Evolutionary conservation across 2,797 vertebrate species (phyloP).

Genomic region (Telmatherina bonti): DNA sequence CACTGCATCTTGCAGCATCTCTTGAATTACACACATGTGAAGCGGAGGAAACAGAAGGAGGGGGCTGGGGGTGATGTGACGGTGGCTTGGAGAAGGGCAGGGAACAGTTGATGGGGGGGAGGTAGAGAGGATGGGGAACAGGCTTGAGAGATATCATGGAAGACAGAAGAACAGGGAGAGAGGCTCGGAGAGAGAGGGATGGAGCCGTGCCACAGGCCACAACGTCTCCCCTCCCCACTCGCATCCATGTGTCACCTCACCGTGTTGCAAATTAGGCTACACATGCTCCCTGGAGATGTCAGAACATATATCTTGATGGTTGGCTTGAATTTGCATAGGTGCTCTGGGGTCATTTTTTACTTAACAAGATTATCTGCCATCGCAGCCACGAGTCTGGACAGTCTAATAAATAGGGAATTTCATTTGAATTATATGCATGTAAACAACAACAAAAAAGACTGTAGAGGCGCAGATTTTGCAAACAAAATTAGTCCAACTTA

Average conservation of each 20-base stretch:
- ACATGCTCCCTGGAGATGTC: slow-evolving; percentile 73
- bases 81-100: slow-evolving; percentile 20
- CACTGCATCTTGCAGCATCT: slow-evolving; percentile 13
- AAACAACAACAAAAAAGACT: not conserved
- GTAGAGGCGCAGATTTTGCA: not conserved
- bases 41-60: slow-evolving; percentile 12
- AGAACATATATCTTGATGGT: slow-evolving; percentile 66
- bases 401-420: slow-evolving; percentile 8
- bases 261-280: slow-evolving; percentile 73
- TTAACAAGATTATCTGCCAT: slow-evolving; percentile 21
- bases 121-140: slow-evolving; percentile 27
- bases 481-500: no score
- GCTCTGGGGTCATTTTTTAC: slow-evolving; percentile 34
- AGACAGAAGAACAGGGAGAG: slow-evolving; percentile 64
- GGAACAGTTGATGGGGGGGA: slow-evolving; percentile 56
- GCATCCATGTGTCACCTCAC: slow-evolving; percentile 77
- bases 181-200: slow-evolving; percentile 30
- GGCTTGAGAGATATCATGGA: slow-evolving; percentile 67
- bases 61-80: not conserved
- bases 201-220: slow-evolving; percentile 62
- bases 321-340: slow-evolving; percentile 67
- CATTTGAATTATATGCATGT: not conserved
- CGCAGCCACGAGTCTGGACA: not conserved
- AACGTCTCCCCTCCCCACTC: slow-evolving; percentile 49
- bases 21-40: slow-evolving; percentile 26